These are phyloP conservation scores for Capreolus pygargus DNA, from an alignment of 2,113 vertebrate species.

Conservation along the genomic window DNA sequence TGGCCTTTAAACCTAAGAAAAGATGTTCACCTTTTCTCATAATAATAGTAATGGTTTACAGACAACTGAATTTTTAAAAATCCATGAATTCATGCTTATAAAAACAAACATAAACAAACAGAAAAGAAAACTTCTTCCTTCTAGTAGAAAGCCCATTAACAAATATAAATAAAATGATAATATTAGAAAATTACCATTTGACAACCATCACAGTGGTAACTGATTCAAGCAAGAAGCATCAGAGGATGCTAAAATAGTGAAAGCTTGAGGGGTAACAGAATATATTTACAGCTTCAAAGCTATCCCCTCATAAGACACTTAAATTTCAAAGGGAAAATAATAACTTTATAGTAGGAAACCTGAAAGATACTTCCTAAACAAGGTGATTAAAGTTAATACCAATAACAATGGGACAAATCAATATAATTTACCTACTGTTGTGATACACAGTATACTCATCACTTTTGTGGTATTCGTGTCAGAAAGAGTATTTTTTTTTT, in stretches of 20 bases:
- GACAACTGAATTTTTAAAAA: neutral
- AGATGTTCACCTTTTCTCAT: neutral
- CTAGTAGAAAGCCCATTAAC: neutral
- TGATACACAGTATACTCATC: neutral
- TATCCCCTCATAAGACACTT: neutral
- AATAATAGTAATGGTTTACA: neutral
- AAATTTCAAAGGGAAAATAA: neutral
- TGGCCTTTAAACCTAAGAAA: neutral
- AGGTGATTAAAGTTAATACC: neutral
- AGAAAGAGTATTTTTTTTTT: neutral
- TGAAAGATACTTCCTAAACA: neutral
- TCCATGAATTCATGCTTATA: neutral
- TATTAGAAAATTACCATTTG: neutral
- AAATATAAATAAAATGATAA: neutral
- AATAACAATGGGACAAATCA: neutral
- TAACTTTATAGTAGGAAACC: neutral
- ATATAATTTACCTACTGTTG: neutral
- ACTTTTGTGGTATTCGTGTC: neutral
- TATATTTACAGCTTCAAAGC: neutral
- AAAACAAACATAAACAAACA: neutral
- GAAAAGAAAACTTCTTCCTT: neutral
- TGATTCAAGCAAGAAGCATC: neutral
- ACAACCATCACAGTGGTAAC: neutral
- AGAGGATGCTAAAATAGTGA: neutral
- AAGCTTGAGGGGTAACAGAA: neutral